phyloP scores from a whole-genome alignment of 1,140 invertebrate species.

The Drosophila athabasca region DNA sequence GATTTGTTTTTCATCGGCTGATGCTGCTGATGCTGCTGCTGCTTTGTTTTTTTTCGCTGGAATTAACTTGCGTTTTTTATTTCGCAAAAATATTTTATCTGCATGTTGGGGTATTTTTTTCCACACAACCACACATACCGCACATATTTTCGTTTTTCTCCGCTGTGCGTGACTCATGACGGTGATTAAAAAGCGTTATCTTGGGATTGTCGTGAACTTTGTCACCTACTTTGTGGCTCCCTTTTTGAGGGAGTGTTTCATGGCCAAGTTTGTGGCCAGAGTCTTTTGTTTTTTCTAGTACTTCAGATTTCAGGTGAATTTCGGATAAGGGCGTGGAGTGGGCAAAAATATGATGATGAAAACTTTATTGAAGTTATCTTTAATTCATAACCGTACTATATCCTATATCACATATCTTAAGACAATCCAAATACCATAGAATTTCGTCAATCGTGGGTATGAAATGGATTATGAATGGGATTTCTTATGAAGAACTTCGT shows the following conservation, averaged over 20 bases:
- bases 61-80: constrained; percentile 68
- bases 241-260: constrained; percentile 28
- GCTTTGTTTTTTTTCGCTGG: constrained; percentile 42
- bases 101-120: constrained; percentile 29
- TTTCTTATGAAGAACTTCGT: too few relatives aligned
- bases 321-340: constrained; percentile 29
- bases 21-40: constrained; percentile 6
- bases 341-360: constrained; percentile 1
- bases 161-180: constrained; percentile 52
- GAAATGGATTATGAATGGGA: too few relatives aligned
- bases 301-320: background rate
- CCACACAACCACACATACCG: background rate
- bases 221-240: constrained; percentile 17
- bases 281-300: constrained; percentile 54
- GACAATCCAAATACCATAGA: too few relatives aligned
- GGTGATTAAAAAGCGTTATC: constrained; percentile 34
- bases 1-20: constrained; percentile 60
- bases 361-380: too few relatives aligned
- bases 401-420: too few relatives aligned
- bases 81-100: constrained; percentile 56
- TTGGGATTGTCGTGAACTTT: constrained; percentile 49
- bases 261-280: constrained; percentile 68
- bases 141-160: constrained; percentile 10
- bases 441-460: too few relatives aligned
- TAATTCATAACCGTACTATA: too few relatives aligned